Conservation (phyloP, 2,888 invertebrate species). For the Pharmacophagus antenor region DNA sequence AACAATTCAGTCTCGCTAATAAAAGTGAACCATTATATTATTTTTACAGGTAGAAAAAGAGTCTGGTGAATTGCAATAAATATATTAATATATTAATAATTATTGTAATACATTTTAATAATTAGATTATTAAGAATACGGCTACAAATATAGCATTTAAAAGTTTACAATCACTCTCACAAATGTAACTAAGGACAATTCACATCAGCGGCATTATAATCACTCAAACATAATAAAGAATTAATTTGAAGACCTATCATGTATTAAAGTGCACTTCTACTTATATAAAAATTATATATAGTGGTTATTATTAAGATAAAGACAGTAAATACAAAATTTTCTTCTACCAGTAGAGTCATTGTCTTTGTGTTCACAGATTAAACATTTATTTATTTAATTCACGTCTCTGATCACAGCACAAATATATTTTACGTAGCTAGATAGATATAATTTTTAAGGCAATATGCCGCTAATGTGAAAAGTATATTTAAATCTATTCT, state of each 20-base stretch:
- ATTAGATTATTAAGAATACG: constrained; percentile 71
- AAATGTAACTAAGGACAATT: constrained; percentile 50
- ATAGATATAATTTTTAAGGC: neutral
- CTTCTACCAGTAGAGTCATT: neutral
- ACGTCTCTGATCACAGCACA: neutral
- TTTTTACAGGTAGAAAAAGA: constrained; percentile 31
- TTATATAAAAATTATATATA: neutral
- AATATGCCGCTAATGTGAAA: constrained; percentile 24
- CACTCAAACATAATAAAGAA: neutral
- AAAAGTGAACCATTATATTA: too few relatives aligned
- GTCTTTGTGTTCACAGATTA: neutral
- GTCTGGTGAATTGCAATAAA: constrained; percentile 60
- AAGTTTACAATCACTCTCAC: constrained; percentile 58
- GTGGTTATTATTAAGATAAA: neutral
- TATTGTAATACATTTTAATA: constrained; percentile 59
- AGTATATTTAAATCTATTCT: constrained; percentile 10
- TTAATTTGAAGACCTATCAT: neutral
- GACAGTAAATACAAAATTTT: neutral
- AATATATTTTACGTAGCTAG: neutral
- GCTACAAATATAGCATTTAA: constrained; percentile 68
- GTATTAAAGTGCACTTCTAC: constrained; percentile 2
- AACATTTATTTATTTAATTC: neutral
- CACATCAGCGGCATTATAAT: constrained; percentile 35
- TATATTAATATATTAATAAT: constrained; percentile 75
- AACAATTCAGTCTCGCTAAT: too few relatives aligned